phyloP scores from a whole-genome alignment of 2,113 vertebrate genomes.

The Mixornis gularis region DNA sequence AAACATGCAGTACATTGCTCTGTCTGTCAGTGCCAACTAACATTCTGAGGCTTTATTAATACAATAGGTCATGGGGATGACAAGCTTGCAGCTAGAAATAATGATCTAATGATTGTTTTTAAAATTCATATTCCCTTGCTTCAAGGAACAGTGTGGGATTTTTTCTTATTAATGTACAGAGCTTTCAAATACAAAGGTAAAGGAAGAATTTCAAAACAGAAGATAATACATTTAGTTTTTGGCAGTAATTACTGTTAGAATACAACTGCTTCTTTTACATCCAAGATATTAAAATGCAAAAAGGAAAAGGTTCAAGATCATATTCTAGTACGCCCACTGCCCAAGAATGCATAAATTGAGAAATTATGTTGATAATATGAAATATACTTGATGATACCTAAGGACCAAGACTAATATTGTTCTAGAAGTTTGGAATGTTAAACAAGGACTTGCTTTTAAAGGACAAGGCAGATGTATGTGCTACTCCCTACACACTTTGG shows the following conservation, averaged over 20 bases:
- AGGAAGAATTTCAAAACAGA: background rate
- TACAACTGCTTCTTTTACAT: background rate
- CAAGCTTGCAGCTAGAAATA: constrained; percentile 48
- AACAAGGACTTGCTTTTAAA: background rate
- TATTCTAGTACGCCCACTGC: background rate
- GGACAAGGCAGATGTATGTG: background rate
- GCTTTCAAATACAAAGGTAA: background rate
- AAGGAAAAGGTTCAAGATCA: background rate
- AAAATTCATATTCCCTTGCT: background rate
- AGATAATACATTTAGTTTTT: background rate
- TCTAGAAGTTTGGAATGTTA: background rate
- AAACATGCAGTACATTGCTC: background rate
- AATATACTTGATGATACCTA: background rate
- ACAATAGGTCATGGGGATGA: constrained; percentile 27
- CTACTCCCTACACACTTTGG: background rate
- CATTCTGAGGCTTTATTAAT: constrained; percentile 39
- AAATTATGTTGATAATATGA: background rate
- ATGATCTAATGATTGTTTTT: constrained; percentile 19
- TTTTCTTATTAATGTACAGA: background rate
- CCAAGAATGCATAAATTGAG: background rate
- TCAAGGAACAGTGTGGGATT: background rate
- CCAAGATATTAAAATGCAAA: background rate
- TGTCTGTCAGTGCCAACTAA: constrained; percentile 9
- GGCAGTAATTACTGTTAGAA: background rate
- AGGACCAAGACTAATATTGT: background rate